Evolutionary conservation across 2,797 vertebrate genomes (phyloP).

Genomic region (Hydrolagus colliei): DNA sequence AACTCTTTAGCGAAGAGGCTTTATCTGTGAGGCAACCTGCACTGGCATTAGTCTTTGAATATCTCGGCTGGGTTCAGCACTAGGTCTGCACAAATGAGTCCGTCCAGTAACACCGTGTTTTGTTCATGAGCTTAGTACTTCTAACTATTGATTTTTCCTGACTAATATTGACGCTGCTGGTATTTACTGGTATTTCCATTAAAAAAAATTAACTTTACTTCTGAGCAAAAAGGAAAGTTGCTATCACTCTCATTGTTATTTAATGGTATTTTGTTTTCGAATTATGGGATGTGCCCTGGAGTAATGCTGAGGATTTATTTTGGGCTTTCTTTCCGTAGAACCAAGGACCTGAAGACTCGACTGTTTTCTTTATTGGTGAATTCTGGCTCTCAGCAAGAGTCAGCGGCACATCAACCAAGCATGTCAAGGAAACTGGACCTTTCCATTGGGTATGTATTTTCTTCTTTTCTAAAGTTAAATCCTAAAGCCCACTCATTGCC

Average conservation of each 20-base stretch:
- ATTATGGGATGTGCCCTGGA: not conserved
- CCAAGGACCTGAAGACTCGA: constrained; percentile 14
- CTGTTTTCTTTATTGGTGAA: not conserved
- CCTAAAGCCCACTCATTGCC: too few species aligned
- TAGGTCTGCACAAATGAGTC: not conserved
- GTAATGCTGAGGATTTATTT: not conserved
- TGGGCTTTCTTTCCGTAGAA: not conserved
- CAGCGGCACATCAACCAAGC: not conserved
- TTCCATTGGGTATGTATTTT: constrained; percentile 5
- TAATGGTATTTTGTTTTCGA: not conserved
- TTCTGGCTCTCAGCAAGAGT: not conserved
- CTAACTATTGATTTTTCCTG: not conserved
- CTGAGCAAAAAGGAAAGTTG: not conserved
- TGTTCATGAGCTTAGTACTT: not conserved
- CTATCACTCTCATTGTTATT: too few species aligned
- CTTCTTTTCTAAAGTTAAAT: not conserved
- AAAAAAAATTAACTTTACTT: not conserved
- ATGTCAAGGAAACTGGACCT: constrained; percentile 13
- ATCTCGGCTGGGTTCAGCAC: not conserved
- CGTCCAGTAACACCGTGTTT: not conserved
- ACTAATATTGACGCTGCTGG: not conserved
- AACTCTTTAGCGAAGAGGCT: not conserved
- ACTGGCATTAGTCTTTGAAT: constrained; percentile 7
- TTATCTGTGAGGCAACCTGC: not conserved
- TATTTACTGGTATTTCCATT: not conserved